A percentile compares a stretch with the other conserved stretches of the same genome.
These are phyloP conservation scores for Caenorhabditis sp. DNA, from an alignment of 2,888 invertebrate genomes.

Conservation along the genomic window DNA sequence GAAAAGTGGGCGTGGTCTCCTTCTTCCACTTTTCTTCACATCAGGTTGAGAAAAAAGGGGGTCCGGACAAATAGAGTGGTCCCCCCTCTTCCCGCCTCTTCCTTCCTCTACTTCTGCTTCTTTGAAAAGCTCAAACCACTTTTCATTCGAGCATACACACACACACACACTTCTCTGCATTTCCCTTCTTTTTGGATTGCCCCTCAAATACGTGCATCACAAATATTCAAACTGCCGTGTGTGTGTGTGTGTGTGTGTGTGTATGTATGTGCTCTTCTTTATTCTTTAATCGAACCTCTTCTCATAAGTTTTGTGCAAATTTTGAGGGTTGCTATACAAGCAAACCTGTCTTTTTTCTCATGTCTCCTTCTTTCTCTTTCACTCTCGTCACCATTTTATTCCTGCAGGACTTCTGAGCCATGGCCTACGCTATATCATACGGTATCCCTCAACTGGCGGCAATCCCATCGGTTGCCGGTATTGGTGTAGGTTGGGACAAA, in stretches of 20 bases:
- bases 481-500: constrained; percentile 57
- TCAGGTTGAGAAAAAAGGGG: constrained; percentile 39
- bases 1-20: constrained; percentile 32
- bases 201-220: neutral
- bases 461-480: constrained; percentile 63
- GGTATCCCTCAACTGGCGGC: constrained; percentile 52
- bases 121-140: constrained; percentile 62
- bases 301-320: too few relatives aligned
- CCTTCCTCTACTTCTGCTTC: constrained; percentile 26
- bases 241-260: constrained; percentile 4
- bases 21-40: constrained; percentile 5
- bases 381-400: neutral
- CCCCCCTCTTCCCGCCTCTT: constrained; percentile 35
- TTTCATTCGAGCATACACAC: constrained; percentile 58
- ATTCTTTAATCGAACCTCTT: constrained; percentile 50
- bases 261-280: constrained; percentile 40
- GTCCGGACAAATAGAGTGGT: constrained; percentile 20
- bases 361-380: neutral
- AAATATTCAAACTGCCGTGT: constrained; percentile 30
- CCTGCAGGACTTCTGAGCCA: constrained; percentile 6
- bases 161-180: neutral
- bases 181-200: neutral
- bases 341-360: too few relatives aligned
- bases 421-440: constrained; percentile 62
- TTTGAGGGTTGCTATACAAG: too few relatives aligned